These are phyloP conservation scores for Lasioglossum oenotherae DNA, from an alignment of 2,888 invertebrate species.

Conservation along the genomic window DNA sequence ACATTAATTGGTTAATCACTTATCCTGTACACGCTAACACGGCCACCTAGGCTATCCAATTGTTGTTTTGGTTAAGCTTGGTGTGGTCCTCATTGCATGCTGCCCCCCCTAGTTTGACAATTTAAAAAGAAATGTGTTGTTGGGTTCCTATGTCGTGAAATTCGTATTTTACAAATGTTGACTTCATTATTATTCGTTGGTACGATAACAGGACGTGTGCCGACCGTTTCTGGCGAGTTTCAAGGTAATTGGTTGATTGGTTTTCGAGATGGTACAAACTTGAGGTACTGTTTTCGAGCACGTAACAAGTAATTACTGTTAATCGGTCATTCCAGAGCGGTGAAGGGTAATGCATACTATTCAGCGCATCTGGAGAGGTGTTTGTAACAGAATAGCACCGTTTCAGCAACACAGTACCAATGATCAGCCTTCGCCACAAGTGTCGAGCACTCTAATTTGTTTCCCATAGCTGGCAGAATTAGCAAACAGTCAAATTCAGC, in stretches of 20 bases:
- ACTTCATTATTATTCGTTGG: not conserved
- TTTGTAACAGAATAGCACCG: not conserved
- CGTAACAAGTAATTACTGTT: slow-evolving; percentile 1
- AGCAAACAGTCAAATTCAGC: not conserved
- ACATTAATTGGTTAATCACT: not conserved
- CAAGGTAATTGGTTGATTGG: not conserved
- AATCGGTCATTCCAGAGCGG: not conserved
- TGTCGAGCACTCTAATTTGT: not conserved
- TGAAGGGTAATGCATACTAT: not conserved
- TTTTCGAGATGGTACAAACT: not conserved
- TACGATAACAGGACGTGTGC: not conserved
- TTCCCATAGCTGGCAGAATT: not conserved
- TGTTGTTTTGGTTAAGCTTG: not conserved
- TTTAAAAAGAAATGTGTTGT: not conserved
- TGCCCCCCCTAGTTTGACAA: too few species aligned
- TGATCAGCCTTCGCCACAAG: not conserved
- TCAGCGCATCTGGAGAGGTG: not conserved
- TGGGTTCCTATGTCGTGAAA: not conserved
- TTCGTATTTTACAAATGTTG: not conserved
- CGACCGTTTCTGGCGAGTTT: not conserved
- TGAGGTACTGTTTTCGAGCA: not conserved
- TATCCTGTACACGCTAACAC: not conserved
- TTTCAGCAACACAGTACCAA: not conserved
- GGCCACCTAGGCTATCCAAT: not conserved
- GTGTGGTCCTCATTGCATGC: not conserved